phyloP scores from a whole-genome alignment of 2,888 invertebrate species.

The Torymus tubicola region DNA sequence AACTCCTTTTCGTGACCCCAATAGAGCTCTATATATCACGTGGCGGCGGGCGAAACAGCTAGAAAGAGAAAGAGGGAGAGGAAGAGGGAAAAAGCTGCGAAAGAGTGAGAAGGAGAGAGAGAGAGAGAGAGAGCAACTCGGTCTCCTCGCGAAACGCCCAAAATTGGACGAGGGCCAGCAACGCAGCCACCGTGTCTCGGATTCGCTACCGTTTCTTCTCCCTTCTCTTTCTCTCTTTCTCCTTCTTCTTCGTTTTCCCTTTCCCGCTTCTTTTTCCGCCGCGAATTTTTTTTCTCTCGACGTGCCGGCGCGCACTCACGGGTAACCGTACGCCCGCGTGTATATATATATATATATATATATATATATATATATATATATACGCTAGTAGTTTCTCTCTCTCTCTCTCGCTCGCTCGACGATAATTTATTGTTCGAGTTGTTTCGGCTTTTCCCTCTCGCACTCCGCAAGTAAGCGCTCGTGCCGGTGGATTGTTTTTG shows the following conservation, averaged over 20 bases:
- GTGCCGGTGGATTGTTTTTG: slow-evolving; percentile 39
- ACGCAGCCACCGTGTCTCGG: slow-evolving; percentile 36
- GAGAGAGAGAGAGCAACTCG: slow-evolving; percentile 11
- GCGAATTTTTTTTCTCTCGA: not conserved
- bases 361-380: too few relatives aligned
- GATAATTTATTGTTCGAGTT: slow-evolving; percentile 55
- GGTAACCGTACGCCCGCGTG: too few relatives aligned
- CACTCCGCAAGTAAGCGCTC: too few relatives aligned
- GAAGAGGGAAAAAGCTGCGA: slow-evolving; percentile 29
- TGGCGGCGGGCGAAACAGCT: slow-evolving; percentile 37
- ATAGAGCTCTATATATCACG: slow-evolving; percentile 61
- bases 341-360: too few relatives aligned
- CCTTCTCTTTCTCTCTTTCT: not conserved
- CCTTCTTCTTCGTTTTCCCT: slow-evolving; percentile 13
- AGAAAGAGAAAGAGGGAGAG: slow-evolving; percentile 12
- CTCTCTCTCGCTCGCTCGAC: slow-evolving; percentile 48
- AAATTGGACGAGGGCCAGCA: slow-evolving; percentile 68
- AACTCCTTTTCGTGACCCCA: slow-evolving; percentile 63
- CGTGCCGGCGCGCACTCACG: too few relatives aligned
- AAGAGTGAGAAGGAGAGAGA: slow-evolving; percentile 9
- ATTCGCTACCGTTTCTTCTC: slow-evolving; percentile 46
- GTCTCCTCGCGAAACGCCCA: slow-evolving; percentile 59
- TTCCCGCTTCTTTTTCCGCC: not conserved
- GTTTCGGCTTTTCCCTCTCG: slow-evolving; percentile 41
- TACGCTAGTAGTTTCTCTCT: slow-evolving; percentile 13